Evolutionary conservation across 2,113 vertebrate species (phyloP).

Genomic region (Mustela lutreola): DNA sequence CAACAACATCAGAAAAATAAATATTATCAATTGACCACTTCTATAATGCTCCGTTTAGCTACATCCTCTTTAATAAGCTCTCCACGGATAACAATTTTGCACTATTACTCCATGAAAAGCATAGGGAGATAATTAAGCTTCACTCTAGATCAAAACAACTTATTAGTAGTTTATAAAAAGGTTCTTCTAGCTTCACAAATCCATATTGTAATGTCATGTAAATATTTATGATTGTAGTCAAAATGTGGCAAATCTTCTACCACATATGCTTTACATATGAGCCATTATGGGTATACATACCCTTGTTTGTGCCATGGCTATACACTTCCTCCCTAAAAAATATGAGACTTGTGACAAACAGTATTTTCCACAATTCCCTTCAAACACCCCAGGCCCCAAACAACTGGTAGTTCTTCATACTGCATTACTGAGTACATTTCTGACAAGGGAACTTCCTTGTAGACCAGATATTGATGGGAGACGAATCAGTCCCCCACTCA

Average conservation of each 20-base stretch:
- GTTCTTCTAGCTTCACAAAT: neutral
- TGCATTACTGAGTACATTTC: neutral
- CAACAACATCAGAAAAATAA: neutral
- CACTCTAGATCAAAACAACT: neutral
- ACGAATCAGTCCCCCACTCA: neutral
- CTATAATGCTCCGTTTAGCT: neutral
- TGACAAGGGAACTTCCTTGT: neutral
- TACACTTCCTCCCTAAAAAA: neutral
- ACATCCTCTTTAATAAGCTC: neutral
- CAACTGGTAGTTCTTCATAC: neutral
- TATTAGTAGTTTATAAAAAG: neutral
- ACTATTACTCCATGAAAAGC: neutral
- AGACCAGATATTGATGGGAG: neutral
- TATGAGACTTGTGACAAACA: neutral
- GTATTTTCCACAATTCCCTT: neutral
- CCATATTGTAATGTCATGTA: neutral
- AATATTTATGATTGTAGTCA: neutral
- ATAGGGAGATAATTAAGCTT: neutral
- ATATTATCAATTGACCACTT: neutral
- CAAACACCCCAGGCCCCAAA: neutral
- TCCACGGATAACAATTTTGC: neutral
- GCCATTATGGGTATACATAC: rapidly evolving
- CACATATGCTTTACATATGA: neutral
- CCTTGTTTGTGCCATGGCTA: too few species aligned
- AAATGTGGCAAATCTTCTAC: neutral